Evolutionary conservation across 2,797 vertebrate genomes (phyloP).

Genomic region (Mormyrus proboscirostris): DNA sequence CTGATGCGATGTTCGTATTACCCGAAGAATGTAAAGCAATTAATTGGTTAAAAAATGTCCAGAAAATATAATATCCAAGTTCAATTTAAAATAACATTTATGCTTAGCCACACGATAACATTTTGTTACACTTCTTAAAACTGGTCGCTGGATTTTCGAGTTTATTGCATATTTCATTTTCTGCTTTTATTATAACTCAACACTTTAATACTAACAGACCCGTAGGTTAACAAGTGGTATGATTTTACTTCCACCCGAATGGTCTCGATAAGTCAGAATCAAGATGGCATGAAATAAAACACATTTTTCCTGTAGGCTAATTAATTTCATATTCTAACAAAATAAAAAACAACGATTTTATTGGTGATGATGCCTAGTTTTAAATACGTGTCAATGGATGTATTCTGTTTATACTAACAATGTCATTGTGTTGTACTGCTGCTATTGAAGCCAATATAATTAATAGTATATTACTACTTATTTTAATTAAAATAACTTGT

Average conservation of each 20-base stretch:
- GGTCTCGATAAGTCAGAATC: not conserved
- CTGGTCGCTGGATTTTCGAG: not conserved
- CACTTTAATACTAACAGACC: not conserved
- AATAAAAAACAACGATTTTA: not conserved
- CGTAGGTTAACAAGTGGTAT: not conserved
- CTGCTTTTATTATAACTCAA: not conserved
- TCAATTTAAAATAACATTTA: not conserved
- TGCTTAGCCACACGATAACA: not conserved
- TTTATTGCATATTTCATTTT: not conserved
- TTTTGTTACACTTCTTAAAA: not conserved
- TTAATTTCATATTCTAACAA: not conserved
- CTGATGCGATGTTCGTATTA: not conserved
- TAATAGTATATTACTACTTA: not conserved
- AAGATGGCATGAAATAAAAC: not conserved
- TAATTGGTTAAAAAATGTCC: not conserved
- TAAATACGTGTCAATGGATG: not conserved
- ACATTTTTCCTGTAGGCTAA: not conserved
- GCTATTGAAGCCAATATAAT: not conserved
- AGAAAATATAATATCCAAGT: not conserved
- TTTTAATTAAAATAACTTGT: not conserved
- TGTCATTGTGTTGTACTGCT: not conserved
- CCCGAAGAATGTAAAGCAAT: not conserved
- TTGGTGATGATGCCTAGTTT: not conserved
- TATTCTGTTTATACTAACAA: not conserved
- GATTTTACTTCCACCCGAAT: not conserved